These are phyloP conservation scores for Aquatica leii DNA, from an alignment of 2,888 invertebrate species.

Conservation along the genomic window DNA sequence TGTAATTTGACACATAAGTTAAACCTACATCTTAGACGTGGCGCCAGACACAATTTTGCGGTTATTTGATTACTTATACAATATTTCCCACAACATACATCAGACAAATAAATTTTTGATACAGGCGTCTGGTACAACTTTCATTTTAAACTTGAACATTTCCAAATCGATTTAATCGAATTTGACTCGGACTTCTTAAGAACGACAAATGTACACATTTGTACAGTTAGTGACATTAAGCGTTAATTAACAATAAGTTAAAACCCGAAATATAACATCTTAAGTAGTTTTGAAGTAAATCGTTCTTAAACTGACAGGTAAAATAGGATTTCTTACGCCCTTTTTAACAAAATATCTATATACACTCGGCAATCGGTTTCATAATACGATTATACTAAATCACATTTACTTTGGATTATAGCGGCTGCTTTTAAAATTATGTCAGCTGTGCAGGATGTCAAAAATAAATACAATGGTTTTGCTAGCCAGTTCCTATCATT, in stretches of 20 bases:
- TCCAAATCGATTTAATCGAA: conserved; percentile 8
- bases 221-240: background rate
- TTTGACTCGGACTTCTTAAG: background rate
- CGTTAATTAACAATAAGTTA: background rate
- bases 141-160: conserved; percentile 17
- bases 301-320: conserved; percentile 22
- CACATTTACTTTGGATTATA: conserved; percentile 33
- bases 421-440: conserved; percentile 31
- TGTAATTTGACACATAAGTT: conserved; percentile 36
- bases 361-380: conserved; percentile 25
- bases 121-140: conserved; percentile 23
- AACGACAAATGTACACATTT: background rate
- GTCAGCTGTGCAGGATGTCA: conserved; percentile 36
- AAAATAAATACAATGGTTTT: conserved; percentile 17
- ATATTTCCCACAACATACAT: conserved; percentile 20
- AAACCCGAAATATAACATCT: background rate
- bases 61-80: conserved; percentile 36
- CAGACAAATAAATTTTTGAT: conserved; percentile 34
- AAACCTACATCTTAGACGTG: conserved; percentile 36
- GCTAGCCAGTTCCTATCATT: conserved; percentile 22
- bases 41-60: conserved; percentile 37
- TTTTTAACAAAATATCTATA: conserved; percentile 30
- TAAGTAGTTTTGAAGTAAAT: conserved; percentile 18
- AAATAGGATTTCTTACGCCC: conserved; percentile 24
- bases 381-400: conserved; percentile 37